These are phyloP conservation scores for Zootoca vivipara DNA, from an alignment of 2,113 vertebrate genomes.

Conservation along the genomic window DNA sequence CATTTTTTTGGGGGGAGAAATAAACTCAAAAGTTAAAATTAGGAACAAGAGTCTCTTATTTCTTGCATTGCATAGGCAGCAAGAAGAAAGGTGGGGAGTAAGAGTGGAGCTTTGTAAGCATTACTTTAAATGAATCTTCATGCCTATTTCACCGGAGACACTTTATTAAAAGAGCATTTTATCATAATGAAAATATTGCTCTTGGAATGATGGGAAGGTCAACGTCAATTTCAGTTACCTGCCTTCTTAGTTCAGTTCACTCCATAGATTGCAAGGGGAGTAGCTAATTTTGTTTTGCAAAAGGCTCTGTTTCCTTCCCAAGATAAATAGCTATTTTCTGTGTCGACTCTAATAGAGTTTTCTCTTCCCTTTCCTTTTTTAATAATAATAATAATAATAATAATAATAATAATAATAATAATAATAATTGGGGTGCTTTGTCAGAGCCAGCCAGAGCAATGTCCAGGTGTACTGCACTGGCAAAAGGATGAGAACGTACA, in stretches of 20 bases:
- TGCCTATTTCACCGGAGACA: conserved; percentile 36
- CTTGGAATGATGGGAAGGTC: conserved; percentile 49
- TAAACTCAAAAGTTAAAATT: too few species aligned
- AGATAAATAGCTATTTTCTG: conserved; percentile 58
- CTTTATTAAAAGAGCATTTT: conserved; percentile 61
- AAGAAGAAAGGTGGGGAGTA: too few species aligned
- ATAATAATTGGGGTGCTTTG: not conserved
- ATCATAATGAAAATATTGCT: conserved; percentile 64
- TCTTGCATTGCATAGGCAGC: too few species aligned
- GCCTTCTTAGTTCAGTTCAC: conserved; percentile 37
- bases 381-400: too few species aligned
- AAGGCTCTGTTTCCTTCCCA: conserved; percentile 41
- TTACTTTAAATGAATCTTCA: conserved; percentile 44
- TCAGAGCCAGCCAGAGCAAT: conserved; percentile 52
- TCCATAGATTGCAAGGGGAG: conserved; percentile 23
- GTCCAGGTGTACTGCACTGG: conserved; percentile 34
- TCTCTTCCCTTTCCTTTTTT: conserved; percentile 4
- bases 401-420: too few species aligned
- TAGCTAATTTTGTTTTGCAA: conserved; percentile 40
- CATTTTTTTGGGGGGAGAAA: too few species aligned
- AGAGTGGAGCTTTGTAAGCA: too few species aligned
- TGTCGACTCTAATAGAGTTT: conserved; percentile 45
- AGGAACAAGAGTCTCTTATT: too few species aligned
- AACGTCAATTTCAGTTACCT: conserved; percentile 19
- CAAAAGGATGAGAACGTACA: conserved; percentile 39